Conservation (phyloP, 2,113 vertebrate genomes). For the Ploceus nigricollis region DNA sequence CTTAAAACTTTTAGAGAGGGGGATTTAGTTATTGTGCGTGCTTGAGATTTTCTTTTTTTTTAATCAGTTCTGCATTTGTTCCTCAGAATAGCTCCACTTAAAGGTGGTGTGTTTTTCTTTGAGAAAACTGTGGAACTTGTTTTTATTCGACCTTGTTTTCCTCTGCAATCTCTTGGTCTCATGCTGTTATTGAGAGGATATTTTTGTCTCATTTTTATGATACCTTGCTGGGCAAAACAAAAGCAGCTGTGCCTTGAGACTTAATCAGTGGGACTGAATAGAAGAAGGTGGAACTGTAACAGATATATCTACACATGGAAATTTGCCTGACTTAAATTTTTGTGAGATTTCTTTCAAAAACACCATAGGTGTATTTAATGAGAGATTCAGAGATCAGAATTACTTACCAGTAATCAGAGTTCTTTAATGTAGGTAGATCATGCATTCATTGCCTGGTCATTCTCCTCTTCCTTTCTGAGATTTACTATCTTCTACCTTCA, state of each 20-base stretch:
- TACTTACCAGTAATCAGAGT: background rate
- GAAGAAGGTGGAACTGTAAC: background rate
- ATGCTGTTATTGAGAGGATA: background rate
- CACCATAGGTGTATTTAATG: background rate
- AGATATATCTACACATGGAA: background rate
- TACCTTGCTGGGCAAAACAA: slow-evolving; percentile 12
- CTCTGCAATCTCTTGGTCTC: background rate
- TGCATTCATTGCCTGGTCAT: background rate
- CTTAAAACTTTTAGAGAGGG: background rate
- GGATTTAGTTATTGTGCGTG: background rate
- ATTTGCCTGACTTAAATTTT: background rate
- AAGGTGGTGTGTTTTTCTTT: background rate
- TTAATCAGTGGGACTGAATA: background rate
- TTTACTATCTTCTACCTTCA: background rate
- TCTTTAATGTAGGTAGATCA: background rate
- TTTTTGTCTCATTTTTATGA: background rate
- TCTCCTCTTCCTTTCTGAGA: background rate
- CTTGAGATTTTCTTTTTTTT: background rate
- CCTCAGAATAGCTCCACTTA: background rate
- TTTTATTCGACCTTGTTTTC: background rate
- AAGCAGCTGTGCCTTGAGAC: background rate
- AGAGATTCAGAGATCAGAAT: background rate
- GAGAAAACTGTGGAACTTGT: background rate
- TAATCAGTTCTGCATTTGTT: background rate
- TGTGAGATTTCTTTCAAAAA: background rate